Evolutionary conservation across 2,888 invertebrate genomes (phyloP).

Genomic region (Xestia c-nigrum): DNA sequence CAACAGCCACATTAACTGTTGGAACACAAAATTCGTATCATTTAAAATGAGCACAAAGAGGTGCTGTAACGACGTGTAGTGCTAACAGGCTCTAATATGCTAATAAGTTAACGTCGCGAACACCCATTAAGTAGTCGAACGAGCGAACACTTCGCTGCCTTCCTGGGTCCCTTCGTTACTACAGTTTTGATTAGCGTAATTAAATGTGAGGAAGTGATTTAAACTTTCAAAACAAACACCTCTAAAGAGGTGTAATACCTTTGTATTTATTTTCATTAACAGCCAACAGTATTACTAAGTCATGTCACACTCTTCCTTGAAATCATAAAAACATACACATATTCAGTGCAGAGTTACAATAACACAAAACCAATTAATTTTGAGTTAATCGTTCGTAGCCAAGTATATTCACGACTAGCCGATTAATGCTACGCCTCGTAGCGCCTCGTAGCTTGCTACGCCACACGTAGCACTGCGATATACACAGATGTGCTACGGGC

Average conservation of each 20-base stretch:
- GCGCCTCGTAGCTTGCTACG: conserved; percentile 39
- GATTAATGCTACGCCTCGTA: conserved; percentile 22
- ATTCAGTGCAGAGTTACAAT: neutral
- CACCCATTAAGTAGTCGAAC: conserved; percentile 31
- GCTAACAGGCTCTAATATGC: conserved; percentile 42
- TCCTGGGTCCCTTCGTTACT: conserved; percentile 7
- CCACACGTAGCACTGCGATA: conserved; percentile 46
- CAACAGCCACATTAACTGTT: too few relatives aligned
- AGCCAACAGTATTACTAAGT: neutral
- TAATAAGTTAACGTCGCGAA: conserved; percentile 50
- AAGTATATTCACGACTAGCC: neutral
- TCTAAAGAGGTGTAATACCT: neutral
- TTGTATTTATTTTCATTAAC: neutral
- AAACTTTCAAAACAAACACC: neutral
- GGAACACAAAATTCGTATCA: conserved; percentile 28
- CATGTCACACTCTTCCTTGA: too few relatives aligned
- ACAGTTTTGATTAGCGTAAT: conserved; percentile 27
- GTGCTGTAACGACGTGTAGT: conserved; percentile 14
- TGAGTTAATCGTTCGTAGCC: neutral
- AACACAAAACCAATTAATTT: neutral
- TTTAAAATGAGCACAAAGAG: conserved; percentile 24
- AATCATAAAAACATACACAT: neutral
- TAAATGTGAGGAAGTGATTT: neutral
- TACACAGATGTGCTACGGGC: conserved; percentile 62
- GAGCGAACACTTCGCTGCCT: conserved; percentile 32